Percentiles rank a stretch among this genome's conserved stretches.
Evolutionary conservation across 2,113 vertebrate genomes (phyloP).

Genomic region (Zosterops hypoxanthus): DNA sequence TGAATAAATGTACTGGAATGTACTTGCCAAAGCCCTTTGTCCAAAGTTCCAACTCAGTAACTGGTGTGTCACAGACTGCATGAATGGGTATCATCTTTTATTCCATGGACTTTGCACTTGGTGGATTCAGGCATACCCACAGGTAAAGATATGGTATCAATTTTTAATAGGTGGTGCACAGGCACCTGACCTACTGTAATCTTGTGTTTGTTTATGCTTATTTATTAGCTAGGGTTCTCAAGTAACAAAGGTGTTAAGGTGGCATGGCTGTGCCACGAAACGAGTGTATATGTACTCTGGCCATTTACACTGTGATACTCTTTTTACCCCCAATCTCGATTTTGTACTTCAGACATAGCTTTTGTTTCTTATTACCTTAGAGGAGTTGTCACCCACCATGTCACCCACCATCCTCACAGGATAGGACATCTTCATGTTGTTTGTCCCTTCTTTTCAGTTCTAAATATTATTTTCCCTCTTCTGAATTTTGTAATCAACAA

Average conservation of each 20-base stretch:
- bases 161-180: neutral
- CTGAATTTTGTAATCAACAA: neutral
- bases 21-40: neutral
- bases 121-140: neutral
- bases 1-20: neutral
- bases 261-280: neutral
- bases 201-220: slow-evolving; percentile 1
- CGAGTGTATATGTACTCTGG: neutral
- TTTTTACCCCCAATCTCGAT: neutral
- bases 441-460: neutral
- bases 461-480: neutral
- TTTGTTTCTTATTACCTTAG: neutral
- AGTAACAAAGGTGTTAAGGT: neutral
- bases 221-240: neutral
- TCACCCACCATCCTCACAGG: neutral
- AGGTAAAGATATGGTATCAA: neutral
- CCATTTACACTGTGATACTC: neutral
- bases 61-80: neutral
- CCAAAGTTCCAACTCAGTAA: neutral
- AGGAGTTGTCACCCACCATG: neutral
- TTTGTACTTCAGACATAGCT: neutral
- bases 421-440: neutral
- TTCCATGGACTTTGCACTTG: neutral
- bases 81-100: neutral
- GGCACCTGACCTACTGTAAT: neutral